Evolutionary conservation across 1,140 invertebrate species (phyloP), one percentile per base, ranked within the genome.

Genomic region (Chionoecetes opilio): DNA sequence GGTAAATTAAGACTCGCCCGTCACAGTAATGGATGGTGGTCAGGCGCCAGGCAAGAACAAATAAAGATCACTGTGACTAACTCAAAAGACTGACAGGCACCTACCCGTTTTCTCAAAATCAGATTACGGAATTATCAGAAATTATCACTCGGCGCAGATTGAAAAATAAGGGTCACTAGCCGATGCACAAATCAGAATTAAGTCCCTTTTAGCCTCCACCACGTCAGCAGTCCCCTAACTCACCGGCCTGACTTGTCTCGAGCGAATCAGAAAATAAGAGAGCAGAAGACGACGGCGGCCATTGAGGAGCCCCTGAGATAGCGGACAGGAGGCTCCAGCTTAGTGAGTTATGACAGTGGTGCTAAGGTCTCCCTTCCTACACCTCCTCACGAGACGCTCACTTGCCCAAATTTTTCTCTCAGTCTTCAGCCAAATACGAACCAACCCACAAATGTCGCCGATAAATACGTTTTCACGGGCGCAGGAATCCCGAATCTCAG

Each of bases 261-360:
- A 84, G 82, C 94, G 94, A 95, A 95, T 95, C 94, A 95, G 94
- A 95, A 95, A 95, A 95, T 95, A 95, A 95, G 94, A 95, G 94
- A 95, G 94, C 94, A 92, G 90, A 95, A 92, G 94, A 95, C 90
- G 94, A 92, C 94, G 94, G 94, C 89, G 88, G 89, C 94, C 94
- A 95, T 95, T 95, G 89, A 95, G 90, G 90, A 95, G 34, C 94
- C 91, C 90, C 94, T 95, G 94, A 95, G 94, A 95, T 95, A 95
- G 94, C 94, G 94, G 94, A 95, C 94, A 95, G 89, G 84, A 86
- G 94, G 94, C 94, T 95, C 94, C 94, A 95, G 94, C 94, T 95
- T 95, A 95, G 87, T 95, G 94, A 95, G 90, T 95, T 95, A 95
- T 95, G 94, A 95, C 90, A 95, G 89, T 91, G 89, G 87, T 95